Evolutionary conservation across 2,113 vertebrate genomes (phyloP), one percentile per base, ranked within the genome.

Genomic region (Larimichthys crocea): DNA sequence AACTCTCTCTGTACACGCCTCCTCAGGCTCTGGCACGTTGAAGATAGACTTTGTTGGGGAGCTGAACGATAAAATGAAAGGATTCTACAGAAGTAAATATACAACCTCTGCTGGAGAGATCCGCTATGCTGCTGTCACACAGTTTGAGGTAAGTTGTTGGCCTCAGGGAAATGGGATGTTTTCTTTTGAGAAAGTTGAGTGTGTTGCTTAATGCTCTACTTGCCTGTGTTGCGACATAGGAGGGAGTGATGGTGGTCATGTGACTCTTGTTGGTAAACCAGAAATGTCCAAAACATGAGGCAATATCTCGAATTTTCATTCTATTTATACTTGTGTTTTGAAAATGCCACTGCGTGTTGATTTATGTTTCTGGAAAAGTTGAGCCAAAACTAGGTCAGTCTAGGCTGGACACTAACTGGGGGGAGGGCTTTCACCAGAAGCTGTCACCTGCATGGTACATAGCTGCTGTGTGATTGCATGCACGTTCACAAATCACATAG

Each of bases 41-140:
- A 99, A 98, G 95, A 98, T 99, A 42, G 97, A 99, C 94, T 99
- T 98, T 92, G 98, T 99, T 6, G 98, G 98, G 46, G 98, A 99
- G 88, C 94, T 99, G 83, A 99, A 99, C 11, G 98, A 99, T 91
- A 99, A 99, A 94, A 99, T 99, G 98, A 99, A 99, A 91, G 98
- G 98, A 0, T 99, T 99, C 82, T 99, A 99, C 84, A 94, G 98
- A 79, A 99, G 98, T 93, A 99, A 99, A 96, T 99, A 99, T 22
- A 94, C 94, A 42, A 94, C 95, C 74, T 75, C 96, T 49, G 91
- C 93, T 4, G 98, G 98, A 88, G 98, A 99, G 89, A 89, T 94
- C 3, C 97, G 96, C 86, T 99, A 96, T 44, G 98, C 98, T 72
- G 98, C 98, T 14, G 98, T 99, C 93, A 99, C 98, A 42, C 98